Conservation (phyloP, 2,888 invertebrate species). For the Eristalis tenax region DNA sequence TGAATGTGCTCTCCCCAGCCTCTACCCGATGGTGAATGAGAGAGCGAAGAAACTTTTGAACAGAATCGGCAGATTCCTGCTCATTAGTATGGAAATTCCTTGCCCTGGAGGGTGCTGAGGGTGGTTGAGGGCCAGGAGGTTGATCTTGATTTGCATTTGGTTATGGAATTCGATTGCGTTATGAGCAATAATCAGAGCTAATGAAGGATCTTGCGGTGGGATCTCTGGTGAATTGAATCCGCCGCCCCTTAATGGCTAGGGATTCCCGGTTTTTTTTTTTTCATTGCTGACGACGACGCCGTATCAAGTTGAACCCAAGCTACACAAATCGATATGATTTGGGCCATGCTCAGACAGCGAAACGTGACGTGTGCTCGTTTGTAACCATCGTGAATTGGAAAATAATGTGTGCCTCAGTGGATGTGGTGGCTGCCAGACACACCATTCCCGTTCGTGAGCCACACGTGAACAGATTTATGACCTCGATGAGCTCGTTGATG, state of each 20-base stretch:
- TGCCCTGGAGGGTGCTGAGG: background rate
- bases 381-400: background rate
- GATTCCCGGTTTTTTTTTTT: background rate
- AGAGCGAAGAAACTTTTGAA: constrained; percentile 37
- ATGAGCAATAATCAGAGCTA: constrained; percentile 29
- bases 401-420: background rate
- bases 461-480: background rate
- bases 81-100: constrained; percentile 69
- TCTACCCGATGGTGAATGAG: background rate
- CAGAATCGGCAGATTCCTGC: constrained; percentile 56
- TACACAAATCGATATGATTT: background rate
- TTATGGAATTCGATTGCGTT: constrained; percentile 62
- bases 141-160: constrained; percentile 65
- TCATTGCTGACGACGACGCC: too few species aligned
- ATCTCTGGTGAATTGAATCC: background rate
- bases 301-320: background rate
- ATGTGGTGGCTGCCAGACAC: background rate
- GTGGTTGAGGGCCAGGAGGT: background rate
- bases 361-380: background rate
- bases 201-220: background rate
- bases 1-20: background rate
- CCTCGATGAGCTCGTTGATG: background rate
- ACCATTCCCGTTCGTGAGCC: background rate
- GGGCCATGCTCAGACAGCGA: background rate
- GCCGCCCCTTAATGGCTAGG: background rate